Evolutionary conservation across 2,888 invertebrate species (phyloP).

Genomic region (Euzophera pinguis): DNA sequence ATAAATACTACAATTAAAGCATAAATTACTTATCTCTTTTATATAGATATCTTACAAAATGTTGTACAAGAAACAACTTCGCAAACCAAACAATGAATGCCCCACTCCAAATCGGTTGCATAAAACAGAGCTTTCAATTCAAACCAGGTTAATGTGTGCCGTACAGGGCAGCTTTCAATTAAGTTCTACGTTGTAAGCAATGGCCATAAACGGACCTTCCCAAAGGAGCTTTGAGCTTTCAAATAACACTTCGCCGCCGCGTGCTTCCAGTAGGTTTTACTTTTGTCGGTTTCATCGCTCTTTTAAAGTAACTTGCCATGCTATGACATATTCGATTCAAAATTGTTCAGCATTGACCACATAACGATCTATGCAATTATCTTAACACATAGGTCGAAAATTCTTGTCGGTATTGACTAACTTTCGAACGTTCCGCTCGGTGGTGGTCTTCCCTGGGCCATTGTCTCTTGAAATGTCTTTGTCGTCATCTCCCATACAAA

Average conservation of each 20-base stretch:
- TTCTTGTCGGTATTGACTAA: no score
- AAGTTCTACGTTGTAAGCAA: background rate
- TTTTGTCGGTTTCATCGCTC: background rate
- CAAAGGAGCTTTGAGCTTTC: conserved; percentile 4
- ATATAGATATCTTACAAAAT: background rate
- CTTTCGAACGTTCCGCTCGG: no score
- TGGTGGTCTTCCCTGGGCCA: no score
- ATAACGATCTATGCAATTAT: no score
- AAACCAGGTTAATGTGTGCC: background rate
- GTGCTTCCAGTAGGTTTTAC: background rate
- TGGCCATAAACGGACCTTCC: background rate
- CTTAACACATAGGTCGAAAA: no score
- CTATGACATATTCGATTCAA: no score
- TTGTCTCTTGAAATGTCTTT: no score
- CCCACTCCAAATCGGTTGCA: background rate
- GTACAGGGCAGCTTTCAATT: background rate
- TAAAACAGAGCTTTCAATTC: conserved; percentile 1
- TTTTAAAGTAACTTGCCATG: no score
- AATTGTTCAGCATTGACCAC: no score
- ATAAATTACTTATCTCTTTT: background rate
- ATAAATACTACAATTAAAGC: background rate
- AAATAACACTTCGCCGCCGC: background rate
- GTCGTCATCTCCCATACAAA: no score
- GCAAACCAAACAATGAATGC: background rate
- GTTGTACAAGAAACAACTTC: background rate